phyloP scores from a whole-genome alignment of 2,797 vertebrate species.

The Megalops cyprinoides region DNA sequence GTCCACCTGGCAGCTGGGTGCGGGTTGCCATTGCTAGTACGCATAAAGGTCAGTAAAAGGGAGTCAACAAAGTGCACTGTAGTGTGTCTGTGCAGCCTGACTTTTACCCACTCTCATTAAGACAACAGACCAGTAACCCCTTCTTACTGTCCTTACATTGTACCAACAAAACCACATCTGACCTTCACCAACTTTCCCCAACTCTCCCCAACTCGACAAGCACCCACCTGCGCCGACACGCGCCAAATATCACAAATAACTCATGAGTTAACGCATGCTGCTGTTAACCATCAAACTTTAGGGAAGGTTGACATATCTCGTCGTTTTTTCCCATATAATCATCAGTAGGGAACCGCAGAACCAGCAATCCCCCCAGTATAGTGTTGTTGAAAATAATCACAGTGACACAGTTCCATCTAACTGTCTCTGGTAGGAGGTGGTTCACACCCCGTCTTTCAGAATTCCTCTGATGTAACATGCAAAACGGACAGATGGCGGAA shows the following conservation, averaged over 20 bases:
- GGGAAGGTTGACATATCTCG: neutral
- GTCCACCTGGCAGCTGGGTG: neutral
- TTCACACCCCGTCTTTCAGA: slow-evolving; percentile 3
- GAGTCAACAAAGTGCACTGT: neutral
- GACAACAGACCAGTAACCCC: neutral
- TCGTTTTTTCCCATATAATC: neutral
- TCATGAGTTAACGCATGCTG: neutral
- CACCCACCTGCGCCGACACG: neutral
- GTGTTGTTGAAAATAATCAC: neutral
- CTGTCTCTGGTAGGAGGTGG: neutral
- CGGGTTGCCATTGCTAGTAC: neutral
- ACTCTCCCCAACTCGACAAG: neutral
- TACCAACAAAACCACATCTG: neutral
- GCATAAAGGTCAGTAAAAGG: neutral
- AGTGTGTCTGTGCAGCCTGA: neutral
- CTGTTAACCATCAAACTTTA: no score
- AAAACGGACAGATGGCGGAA: slow-evolving; percentile 45
- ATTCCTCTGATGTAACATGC: slow-evolving; percentile 28
- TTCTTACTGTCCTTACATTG: neutral
- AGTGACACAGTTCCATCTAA: neutral
- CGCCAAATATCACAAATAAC: neutral
- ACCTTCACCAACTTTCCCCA: no score
- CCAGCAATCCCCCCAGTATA: neutral
- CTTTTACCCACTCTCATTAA: no score
- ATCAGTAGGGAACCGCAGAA: neutral